Evolutionary conservation across 2,797 vertebrate genomes (phyloP).

Genomic region (Coregonus suidteri): DNA sequence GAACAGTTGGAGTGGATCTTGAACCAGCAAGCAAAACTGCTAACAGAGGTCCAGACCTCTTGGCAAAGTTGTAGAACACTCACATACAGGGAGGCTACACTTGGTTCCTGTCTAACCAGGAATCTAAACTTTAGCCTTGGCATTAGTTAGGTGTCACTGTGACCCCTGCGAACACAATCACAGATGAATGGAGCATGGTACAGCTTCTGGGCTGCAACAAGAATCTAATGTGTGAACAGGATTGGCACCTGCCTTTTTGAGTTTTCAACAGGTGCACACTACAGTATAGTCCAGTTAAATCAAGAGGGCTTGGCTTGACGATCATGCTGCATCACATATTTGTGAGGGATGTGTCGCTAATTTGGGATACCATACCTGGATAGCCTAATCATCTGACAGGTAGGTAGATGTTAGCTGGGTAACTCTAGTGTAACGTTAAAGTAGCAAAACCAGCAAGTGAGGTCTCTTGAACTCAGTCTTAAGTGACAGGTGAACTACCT

Average conservation of each 20-base stretch:
- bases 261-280: too few relatives aligned
- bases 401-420: background rate
- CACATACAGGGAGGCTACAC: background rate
- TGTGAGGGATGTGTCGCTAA: background rate
- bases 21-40: conserved; percentile 1
- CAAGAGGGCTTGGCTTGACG: background rate
- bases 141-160: background rate
- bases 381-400: background rate
- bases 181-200: background rate
- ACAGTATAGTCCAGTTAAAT: background rate
- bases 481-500: background rate
- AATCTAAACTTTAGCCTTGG: background rate
- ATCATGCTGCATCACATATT: background rate
- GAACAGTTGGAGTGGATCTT: background rate
- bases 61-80: background rate
- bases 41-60: background rate
- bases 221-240: too few relatives aligned
- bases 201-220: too few relatives aligned
- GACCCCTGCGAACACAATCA: background rate
- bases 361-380: background rate
- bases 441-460: background rate
- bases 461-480: background rate
- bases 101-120: too few relatives aligned
- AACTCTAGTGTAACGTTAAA: background rate
- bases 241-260: too few relatives aligned